Base-by-base conservation (phyloP, 2,888 invertebrate species). In the Aspidiotus destructor region DNA sequence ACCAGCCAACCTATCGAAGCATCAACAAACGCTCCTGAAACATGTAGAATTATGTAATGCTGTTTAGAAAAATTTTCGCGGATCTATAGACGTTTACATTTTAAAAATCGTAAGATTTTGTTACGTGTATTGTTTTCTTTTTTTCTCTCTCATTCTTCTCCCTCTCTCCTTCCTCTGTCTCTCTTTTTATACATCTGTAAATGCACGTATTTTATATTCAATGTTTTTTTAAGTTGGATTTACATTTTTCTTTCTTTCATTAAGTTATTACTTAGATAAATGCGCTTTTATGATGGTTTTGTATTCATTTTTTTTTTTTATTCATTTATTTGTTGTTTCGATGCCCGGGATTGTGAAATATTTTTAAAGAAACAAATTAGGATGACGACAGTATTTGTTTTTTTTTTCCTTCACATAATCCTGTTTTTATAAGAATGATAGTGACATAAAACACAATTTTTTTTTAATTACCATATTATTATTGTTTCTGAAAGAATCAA, bases 31-130 rank as follows among this genome's bases (percentile, higher is more conserved):
- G 48, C 48, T 48, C 48, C 48, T n/a, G n/a, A n/a, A 13, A 48
- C 48, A n/a, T 48, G 48, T 48, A 48, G 48, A 48, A 48, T 48
- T 48, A 48, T 48, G 48, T 48, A 48, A 48, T 28, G 28, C 28
- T 28, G 28, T 28, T 28, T 28, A 28, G 28, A 28, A 28, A 28
- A 28, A 28, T 28, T 28, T 28, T 28, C 28, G 28, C 28, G 28
- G 28, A 28, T 28, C 28, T 28, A 28, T 28, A 28, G 28, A 28
- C 28, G n/a, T 48, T 48, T 48, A 48, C 11, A 48, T 48, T n/a
- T 48, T 48, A 48, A 13, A 48, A 48, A 48, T 13, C n/a, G 6
- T 28, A 28, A 28, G 28, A 28, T 28, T 28, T 28, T 28, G 28
- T 28, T 28, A 28, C 28, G 28, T 28, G 28, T 28, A 28, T 28